Evolutionary conservation across 2,888 invertebrate species (phyloP).

Genomic region (Panorpa germanica): DNA sequence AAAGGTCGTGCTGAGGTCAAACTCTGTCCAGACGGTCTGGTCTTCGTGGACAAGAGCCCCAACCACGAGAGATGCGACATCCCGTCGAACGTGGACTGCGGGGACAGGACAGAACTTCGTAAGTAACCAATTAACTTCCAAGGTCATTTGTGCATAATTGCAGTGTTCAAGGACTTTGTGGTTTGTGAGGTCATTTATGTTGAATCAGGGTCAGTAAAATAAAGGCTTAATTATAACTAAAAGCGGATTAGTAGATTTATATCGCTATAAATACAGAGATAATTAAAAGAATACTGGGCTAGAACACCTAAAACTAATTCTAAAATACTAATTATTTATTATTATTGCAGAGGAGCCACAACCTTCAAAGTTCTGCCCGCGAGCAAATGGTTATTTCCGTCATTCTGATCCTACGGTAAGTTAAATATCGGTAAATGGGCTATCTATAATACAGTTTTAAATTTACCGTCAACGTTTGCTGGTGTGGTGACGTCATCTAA

Average conservation of each 20-base stretch:
- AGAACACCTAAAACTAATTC: too few species aligned
- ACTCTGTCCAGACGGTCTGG: conserved; percentile 60
- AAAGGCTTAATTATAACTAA: neutral
- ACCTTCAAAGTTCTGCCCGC: conserved; percentile 50
- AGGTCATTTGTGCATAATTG: neutral
- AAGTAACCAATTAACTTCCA: conserved; percentile 23
- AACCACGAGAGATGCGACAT: conserved; percentile 58
- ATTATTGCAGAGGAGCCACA: conserved; percentile 48
- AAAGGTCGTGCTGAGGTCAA: conserved; percentile 42
- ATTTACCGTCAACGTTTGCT: too few species aligned
- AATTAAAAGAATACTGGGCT: too few species aligned
- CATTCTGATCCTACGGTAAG: conserved; percentile 45
- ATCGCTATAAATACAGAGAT: too few species aligned
- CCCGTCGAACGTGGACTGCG: conserved; percentile 60
- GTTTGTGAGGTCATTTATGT: neutral
- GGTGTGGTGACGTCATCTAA: too few species aligned
- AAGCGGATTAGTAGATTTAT: too few species aligned
- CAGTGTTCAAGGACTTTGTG: neutral
- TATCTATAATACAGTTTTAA: too few species aligned
- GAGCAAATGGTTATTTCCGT: conserved; percentile 60
- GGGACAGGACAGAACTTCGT: conserved; percentile 54
- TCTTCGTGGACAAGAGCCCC: conserved; percentile 52
- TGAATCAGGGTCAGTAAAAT: neutral
- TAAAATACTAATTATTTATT: conserved; percentile 4
- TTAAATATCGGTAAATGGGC: conserved; percentile 1